Base-by-base conservation (phyloP, 2,797 vertebrate species). In the Typhlichthys eigenmanni region DNA sequence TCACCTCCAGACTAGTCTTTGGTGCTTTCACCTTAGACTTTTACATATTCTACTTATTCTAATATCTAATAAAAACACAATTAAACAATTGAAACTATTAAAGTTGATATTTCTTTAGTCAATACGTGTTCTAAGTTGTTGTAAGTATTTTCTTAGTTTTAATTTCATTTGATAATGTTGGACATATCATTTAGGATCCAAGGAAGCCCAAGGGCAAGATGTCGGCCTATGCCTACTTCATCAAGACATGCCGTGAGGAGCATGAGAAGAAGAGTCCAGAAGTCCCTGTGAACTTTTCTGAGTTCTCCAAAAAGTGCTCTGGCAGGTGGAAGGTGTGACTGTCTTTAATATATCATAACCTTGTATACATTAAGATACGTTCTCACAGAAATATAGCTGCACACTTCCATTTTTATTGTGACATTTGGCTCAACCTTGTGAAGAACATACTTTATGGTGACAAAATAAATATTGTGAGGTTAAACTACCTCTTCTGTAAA, bases 141-240 rank as follows among this genome's bases (percentile, higher is more conserved):
- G 54, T 38, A 43, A n/a, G 29, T 55, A 55, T 55, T 52, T 52
- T 54, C 2, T 54, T 7, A 1, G 52, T 19, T 29, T 55, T 29
- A 54, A 54, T 11, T 54, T 13, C 29, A 10, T 50, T 43, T 82
- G 80, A 93, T 72, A 64, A 95, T 94, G 93, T 93, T 91, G 83
- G 94, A 95, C 10, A 7, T 3, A 34, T 60, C 6, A 34, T 32
- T 14, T n/a, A 17, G 72, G 94, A 95, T 72, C 94, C 94, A 57
- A 94, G 93, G 87, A 95, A 95, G 87, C 94, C 94, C 61, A 95
- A 95, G 78, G 94, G 94, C 89, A 95, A 94, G 87, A 95, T 95
- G 94, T 95, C 94, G 60, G 92, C 94, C 24, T 95, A 95, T 71
- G 89, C 94, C 61, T 93, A 92, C 77, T 94, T 92, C 74, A 91